These are phyloP conservation scores for Paradisaea rubra DNA, from an alignment of 2,113 vertebrate genomes.

Conservation along the genomic window DNA sequence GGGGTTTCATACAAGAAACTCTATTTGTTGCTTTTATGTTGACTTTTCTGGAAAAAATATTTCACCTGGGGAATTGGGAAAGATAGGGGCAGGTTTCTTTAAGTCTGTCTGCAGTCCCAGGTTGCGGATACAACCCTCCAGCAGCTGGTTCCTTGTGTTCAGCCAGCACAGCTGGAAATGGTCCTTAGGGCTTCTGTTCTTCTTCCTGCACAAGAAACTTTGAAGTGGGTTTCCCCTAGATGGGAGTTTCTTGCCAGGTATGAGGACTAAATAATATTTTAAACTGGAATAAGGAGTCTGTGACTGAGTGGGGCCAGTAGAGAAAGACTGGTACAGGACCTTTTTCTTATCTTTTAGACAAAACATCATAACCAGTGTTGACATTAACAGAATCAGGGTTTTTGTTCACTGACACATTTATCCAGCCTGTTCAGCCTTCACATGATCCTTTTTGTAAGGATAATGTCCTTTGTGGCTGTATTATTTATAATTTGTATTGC, in stretches of 20 bases:
- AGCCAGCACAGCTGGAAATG: background rate
- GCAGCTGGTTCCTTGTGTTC: background rate
- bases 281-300: background rate
- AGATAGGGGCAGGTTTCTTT: background rate
- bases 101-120: background rate
- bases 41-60: background rate
- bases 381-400: accelerated
- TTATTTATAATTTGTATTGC: too few relatives aligned
- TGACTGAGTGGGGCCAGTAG: background rate
- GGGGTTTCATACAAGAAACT: background rate
- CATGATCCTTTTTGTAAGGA: background rate
- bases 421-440: background rate
- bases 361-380: background rate
- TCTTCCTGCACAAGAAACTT: background rate
- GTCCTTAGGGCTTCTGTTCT: background rate
- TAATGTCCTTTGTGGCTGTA: background rate
- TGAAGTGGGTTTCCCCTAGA: background rate
- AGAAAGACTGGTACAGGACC: background rate
- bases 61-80: background rate
- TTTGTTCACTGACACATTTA: background rate
- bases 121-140: background rate
- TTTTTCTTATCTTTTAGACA: background rate
- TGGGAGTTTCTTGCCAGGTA: background rate
- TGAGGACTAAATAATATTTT: background rate
- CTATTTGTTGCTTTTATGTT: background rate